phyloP scores from a whole-genome alignment of 2,888 invertebrate species.

The Ennomos erosarius region DNA sequence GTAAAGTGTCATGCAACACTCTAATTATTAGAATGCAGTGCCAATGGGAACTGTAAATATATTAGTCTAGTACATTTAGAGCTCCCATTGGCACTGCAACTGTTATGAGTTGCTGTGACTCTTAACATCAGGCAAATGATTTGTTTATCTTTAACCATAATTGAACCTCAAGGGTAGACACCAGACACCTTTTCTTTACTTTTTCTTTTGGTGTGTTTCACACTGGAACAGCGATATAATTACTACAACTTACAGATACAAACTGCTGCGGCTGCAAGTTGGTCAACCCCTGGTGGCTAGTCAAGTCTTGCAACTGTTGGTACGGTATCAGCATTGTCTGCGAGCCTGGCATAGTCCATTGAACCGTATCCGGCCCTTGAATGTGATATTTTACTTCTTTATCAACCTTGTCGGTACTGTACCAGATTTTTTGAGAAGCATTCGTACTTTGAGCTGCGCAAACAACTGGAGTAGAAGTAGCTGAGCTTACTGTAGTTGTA shows the following conservation, averaged over 20 bases:
- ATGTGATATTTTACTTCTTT: constrained; percentile 79
- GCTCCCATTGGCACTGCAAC: too few species aligned
- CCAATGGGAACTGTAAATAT: too few species aligned
- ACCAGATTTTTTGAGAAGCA: constrained; percentile 75
- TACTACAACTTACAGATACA: constrained; percentile 71
- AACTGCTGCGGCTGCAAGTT: constrained; percentile 76
- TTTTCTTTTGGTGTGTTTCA: too few species aligned
- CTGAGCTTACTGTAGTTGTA: constrained; percentile 76
- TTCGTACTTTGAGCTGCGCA: constrained; percentile 78
- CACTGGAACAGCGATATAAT: neutral
- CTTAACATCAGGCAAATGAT: too few species aligned
- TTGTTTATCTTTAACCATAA: too few species aligned
- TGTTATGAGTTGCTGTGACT: too few species aligned
- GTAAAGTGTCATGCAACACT: too few species aligned
- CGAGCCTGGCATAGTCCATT: constrained; percentile 77
- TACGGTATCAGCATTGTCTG: constrained; percentile 82
- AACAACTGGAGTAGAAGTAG: constrained; percentile 74
- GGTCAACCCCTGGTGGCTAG: constrained; percentile 66
- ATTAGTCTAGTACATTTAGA: too few species aligned
- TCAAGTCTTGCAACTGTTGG: constrained; percentile 75
- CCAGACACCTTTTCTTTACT: too few species aligned
- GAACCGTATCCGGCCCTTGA: constrained; percentile 75
- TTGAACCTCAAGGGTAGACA: too few species aligned
- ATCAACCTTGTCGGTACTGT: constrained; percentile 77
- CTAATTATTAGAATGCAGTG: too few species aligned